These are phyloP conservation scores for Empis livida DNA, from an alignment of 2,888 invertebrate species.

Conservation along the genomic window DNA sequence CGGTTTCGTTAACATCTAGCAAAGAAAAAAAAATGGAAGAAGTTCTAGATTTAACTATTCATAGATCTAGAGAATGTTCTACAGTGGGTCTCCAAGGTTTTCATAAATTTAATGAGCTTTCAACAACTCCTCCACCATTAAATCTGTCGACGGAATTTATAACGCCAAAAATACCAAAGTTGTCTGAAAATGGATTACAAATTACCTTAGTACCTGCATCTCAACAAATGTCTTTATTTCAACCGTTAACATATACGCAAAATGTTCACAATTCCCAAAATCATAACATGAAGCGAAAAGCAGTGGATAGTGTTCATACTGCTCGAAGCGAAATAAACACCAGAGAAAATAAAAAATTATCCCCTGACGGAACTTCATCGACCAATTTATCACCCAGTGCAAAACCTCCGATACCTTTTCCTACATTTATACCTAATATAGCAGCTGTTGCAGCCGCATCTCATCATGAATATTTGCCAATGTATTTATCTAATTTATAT, in stretches of 20 bases:
- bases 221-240: neutral
- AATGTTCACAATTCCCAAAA: slow-evolving; percentile 14
- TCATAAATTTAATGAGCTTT: neutral
- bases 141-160: too few relatives aligned
- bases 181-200: slow-evolving; percentile 11
- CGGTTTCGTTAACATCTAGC: neutral
- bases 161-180: slow-evolving; percentile 6
- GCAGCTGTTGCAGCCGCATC: slow-evolving; percentile 6
- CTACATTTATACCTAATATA: slow-evolving; percentile 7
- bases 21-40: neutral
- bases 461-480: neutral
- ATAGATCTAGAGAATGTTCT: slow-evolving; percentile 7
- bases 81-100: slow-evolving; percentile 9
- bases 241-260: slow-evolving; percentile 10
- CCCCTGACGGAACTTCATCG: too few relatives aligned
- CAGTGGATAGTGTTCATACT: slow-evolving; percentile 5
- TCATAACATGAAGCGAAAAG: slow-evolving; percentile 13
- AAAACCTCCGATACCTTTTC: slow-evolving; percentile 9
- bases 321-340: too few relatives aligned
- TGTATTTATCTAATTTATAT: slow-evolving; percentile 8
- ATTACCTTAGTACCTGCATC: slow-evolving; percentile 13
- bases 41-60: slow-evolving; percentile 10
- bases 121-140: neutral
- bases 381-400: neutral
- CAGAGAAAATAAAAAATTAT: too few relatives aligned